Percentiles rank a stretch among this genome's conserved stretches.
Conservation (phyloP, 2,888 invertebrate species). For the Mythimna loreyi region DNA sequence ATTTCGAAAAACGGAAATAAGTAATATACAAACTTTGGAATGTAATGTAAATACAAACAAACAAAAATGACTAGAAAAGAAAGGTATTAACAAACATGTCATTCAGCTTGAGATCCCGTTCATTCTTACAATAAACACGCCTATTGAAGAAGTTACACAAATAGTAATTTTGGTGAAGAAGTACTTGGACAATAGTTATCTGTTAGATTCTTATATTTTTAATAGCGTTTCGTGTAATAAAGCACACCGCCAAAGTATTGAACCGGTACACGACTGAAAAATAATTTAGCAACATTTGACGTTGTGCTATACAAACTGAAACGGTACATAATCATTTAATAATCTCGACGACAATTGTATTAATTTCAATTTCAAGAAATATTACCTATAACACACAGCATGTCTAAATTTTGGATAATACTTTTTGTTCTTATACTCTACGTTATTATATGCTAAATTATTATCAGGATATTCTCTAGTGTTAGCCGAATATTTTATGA, state of each 20-base stretch:
- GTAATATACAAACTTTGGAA: conserved; percentile 86
- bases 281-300: conserved; percentile 68
- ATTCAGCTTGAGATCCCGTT: conserved; percentile 80
- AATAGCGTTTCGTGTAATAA: conserved; percentile 57
- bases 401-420: conserved; percentile 89
- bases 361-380: conserved; percentile 81
- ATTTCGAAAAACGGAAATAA: conserved; percentile 77
- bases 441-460: conserved; percentile 86
- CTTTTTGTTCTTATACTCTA: conserved; percentile 87
- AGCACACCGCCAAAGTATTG: conserved; percentile 73
- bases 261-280: conserved; percentile 65
- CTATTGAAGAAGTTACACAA: conserved; percentile 66
- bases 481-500: conserved; percentile 79
- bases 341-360: conserved; percentile 76
- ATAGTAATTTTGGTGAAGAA: conserved; percentile 66
- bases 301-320: conserved; percentile 69
- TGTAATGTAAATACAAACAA: conserved; percentile 81
- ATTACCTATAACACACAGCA: conserved; percentile 86
- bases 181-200: conserved; percentile 66
- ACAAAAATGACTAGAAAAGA: conserved; percentile 87
- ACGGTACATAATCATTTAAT: conserved; percentile 66
- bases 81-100: conserved; percentile 74
- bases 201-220: conserved; percentile 63
- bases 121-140: conserved; percentile 71
- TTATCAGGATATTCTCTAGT: conserved; percentile 86